A percentile compares a stretch with the other conserved stretches of the same genome.
Conservation (phyloP, 2,113 vertebrate genomes). For the Lutjanus erythropterus region DNA sequence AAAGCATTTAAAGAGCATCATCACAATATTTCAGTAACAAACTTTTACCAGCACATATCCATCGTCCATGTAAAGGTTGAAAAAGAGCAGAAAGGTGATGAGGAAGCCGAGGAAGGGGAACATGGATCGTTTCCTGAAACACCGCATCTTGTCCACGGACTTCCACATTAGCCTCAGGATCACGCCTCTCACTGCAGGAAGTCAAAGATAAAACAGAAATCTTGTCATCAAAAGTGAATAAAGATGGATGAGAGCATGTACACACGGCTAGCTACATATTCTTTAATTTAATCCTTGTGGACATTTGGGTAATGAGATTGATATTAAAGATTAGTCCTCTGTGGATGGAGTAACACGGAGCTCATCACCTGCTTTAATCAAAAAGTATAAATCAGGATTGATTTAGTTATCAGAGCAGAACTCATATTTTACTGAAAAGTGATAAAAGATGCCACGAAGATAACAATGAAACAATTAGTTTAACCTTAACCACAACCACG, state of each 20-base stretch:
- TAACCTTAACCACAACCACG: no score
- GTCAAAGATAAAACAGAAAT: constrained; percentile 46
- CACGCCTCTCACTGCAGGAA: constrained; percentile 64
- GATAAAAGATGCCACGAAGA: neutral
- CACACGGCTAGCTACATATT: neutral
- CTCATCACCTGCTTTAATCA: constrained; percentile 19
- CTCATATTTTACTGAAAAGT: neutral
- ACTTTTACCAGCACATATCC: constrained; percentile 92
- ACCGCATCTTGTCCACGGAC: constrained; percentile 95
- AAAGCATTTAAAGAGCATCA: neutral
- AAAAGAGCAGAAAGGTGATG: constrained; percentile 92
- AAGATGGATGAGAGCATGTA: neutral
- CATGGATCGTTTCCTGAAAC: constrained; percentile 92
- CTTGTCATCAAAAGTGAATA: neutral
- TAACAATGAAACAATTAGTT: neutral
- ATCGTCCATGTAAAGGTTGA: constrained; percentile 96
- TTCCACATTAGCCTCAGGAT: constrained; percentile 87
- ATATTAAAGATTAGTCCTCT: constrained; percentile 16
- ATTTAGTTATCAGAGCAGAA: neutral
- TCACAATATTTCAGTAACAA: neutral
- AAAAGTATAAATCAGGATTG: neutral
- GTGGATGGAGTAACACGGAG: constrained; percentile 9
- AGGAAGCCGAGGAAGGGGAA: constrained; percentile 93
- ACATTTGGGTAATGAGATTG: constrained; percentile 5
- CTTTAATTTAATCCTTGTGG: constrained; percentile 1